These are phyloP conservation scores for Galeruca laticollis DNA, from an alignment of 2,888 invertebrate genomes.

Conservation along the genomic window DNA sequence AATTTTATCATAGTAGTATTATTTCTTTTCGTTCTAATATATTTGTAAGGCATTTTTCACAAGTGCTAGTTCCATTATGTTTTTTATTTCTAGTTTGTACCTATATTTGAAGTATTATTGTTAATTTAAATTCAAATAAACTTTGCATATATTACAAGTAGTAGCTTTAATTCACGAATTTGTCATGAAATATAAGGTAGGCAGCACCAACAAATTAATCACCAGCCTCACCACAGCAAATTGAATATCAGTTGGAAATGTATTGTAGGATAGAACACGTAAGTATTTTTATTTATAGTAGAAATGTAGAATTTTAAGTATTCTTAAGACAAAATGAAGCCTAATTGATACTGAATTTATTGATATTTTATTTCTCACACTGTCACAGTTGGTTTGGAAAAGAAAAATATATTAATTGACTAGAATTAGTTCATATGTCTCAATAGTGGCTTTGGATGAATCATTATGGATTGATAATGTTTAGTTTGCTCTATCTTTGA, in stretches of 20 bases:
- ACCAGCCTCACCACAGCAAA: conserved; percentile 6
- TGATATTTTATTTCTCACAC: too few species aligned
- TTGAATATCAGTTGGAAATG: conserved; percentile 6
- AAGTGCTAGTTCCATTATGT: conserved; percentile 26
- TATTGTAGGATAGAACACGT: conserved; percentile 28
- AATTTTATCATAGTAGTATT: conserved; percentile 3
- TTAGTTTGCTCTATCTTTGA: too few species aligned
- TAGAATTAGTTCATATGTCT: too few species aligned
- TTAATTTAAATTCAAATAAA: conserved; percentile 46
- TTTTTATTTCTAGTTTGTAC: conserved; percentile 40
- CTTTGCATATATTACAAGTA: conserved; percentile 44
- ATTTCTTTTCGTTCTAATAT: conserved; percentile 25
- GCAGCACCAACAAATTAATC: conserved; percentile 29
- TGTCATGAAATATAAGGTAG: conserved; percentile 8
- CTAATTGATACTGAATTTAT: too few species aligned
- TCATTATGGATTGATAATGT: too few species aligned
- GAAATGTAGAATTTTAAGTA: neutral
- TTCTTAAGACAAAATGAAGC: too few species aligned
- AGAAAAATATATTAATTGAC: too few species aligned
- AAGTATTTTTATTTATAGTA: conserved; percentile 27
- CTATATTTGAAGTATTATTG: conserved; percentile 25
- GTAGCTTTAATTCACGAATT: conserved; percentile 43
- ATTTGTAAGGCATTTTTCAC: conserved; percentile 35
- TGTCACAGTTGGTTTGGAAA: too few species aligned
- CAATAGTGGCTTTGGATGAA: too few species aligned